phyloP scores from a whole-genome alignment of 2,797 vertebrate species.

The Acanthiza pusilla region DNA sequence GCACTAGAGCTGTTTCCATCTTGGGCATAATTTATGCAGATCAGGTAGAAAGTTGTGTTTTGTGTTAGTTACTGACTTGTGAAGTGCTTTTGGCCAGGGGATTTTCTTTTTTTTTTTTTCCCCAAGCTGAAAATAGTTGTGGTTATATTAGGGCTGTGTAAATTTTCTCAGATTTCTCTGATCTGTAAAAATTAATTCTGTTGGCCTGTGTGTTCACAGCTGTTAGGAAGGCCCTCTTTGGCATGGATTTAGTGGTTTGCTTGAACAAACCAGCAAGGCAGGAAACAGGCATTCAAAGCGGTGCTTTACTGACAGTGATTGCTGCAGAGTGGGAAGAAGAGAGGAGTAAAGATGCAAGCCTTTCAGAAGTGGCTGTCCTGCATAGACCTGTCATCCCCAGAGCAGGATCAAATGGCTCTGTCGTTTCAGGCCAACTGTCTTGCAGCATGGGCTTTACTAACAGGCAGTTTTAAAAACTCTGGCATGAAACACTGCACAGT shows the following conservation, averaged over 20 bases:
- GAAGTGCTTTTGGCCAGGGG: background rate
- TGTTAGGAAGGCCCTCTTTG: background rate
- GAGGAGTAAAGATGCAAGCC: background rate
- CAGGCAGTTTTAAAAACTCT: background rate
- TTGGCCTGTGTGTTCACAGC: background rate
- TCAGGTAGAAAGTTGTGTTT: background rate
- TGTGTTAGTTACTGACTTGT: background rate
- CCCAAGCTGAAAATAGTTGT: background rate
- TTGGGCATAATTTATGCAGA: background rate
- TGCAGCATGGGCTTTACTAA: background rate
- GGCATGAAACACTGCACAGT: background rate
- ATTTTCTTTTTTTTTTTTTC: background rate
- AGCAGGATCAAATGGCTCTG: background rate
- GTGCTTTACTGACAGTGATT: background rate
- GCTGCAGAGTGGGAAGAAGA: background rate
- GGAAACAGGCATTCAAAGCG: background rate
- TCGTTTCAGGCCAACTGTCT: background rate
- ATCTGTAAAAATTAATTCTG: conserved; percentile 6
- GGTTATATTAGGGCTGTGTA: background rate
- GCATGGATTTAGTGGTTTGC: background rate
- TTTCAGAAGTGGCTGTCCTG: background rate
- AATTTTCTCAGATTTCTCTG: conserved; percentile 16
- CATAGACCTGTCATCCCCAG: background rate
- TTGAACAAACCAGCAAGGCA: background rate
- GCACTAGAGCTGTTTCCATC: background rate